Evolutionary conservation across 2,888 invertebrate species (phyloP).

Genomic region (Pseudanteris insignis): DNA sequence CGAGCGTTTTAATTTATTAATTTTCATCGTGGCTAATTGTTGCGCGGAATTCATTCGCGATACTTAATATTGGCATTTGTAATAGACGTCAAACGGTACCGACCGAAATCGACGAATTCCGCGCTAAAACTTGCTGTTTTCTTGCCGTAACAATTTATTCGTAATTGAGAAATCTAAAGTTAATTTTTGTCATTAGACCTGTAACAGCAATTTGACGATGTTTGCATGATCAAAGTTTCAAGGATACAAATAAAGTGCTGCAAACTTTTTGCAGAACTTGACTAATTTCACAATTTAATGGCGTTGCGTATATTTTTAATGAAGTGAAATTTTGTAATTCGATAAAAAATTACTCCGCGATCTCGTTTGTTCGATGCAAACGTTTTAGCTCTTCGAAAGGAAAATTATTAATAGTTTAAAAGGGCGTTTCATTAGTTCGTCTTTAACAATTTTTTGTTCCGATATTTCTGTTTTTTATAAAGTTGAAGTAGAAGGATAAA

Average conservation of each 20-base stretch:
- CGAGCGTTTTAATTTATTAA: neutral
- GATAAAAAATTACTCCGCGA: no score
- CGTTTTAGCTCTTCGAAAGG: no score
- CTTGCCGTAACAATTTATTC: neutral
- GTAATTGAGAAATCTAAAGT: conserved; percentile 2
- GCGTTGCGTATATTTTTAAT: neutral
- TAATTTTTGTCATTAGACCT: conserved; percentile 4
- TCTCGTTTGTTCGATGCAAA: no score
- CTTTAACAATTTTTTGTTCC: no score
- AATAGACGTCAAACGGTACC: no score
- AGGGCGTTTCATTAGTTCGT: no score
- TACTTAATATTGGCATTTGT: neutral
- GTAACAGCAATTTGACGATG: conserved; percentile 7
- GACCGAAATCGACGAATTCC: no score
- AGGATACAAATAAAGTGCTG: neutral
- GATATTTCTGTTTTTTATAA: no score
- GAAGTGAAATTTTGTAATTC: neutral
- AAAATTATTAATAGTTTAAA: no score
- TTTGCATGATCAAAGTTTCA: conserved; percentile 7
- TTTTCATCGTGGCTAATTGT: neutral
- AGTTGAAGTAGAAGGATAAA: no score
- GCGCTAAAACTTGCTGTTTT: no score
- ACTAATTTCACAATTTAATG: neutral
- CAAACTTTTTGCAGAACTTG: conserved; percentile 2
- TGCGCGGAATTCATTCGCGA: neutral